Evolutionary conservation across 2,888 invertebrate species (phyloP).

Genomic region (Agonopterix alstromeriana): DNA sequence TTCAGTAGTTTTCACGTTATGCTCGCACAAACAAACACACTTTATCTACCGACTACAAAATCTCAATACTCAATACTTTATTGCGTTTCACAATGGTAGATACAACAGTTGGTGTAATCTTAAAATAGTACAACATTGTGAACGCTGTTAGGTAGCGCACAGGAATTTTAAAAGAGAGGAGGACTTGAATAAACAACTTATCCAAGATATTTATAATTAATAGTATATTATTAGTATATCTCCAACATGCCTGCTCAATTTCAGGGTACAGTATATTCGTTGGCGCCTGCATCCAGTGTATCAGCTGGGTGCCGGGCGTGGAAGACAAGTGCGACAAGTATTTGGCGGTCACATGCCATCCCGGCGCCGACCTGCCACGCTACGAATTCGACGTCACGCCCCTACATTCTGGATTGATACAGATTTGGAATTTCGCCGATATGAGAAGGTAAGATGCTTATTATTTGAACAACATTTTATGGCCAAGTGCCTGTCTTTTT

Average conservation of each 20-base stretch:
- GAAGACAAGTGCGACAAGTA: slow-evolving; percentile 47
- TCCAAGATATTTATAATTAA: too few relatives aligned
- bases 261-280: slow-evolving; percentile 44
- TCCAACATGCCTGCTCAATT: not conserved
- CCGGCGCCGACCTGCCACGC: slow-evolving; percentile 69
- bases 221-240: too few relatives aligned
- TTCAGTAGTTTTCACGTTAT: too few relatives aligned
- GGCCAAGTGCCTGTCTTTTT: not conserved
- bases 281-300: slow-evolving; percentile 77
- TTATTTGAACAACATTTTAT: not conserved
- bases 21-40: too few relatives aligned
- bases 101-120: too few relatives aligned
- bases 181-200: too few relatives aligned
- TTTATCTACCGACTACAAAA: too few relatives aligned
- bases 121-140: too few relatives aligned
- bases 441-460: slow-evolving; percentile 42
- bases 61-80: too few relatives aligned
- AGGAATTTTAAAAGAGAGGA: too few relatives aligned
- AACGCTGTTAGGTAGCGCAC: too few relatives aligned
- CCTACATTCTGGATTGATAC: slow-evolving; percentile 74
- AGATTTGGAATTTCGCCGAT: slow-evolving; percentile 81
- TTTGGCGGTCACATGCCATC: slow-evolving; percentile 77
- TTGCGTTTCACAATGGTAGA: too few relatives aligned
- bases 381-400: slow-evolving; percentile 40
- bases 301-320: slow-evolving; percentile 64